Evolutionary conservation across 92 coral and sea anemone species (phyloP), one percentile per base, ranked within the genome.

Genomic region (Montipora capitata): DNA sequence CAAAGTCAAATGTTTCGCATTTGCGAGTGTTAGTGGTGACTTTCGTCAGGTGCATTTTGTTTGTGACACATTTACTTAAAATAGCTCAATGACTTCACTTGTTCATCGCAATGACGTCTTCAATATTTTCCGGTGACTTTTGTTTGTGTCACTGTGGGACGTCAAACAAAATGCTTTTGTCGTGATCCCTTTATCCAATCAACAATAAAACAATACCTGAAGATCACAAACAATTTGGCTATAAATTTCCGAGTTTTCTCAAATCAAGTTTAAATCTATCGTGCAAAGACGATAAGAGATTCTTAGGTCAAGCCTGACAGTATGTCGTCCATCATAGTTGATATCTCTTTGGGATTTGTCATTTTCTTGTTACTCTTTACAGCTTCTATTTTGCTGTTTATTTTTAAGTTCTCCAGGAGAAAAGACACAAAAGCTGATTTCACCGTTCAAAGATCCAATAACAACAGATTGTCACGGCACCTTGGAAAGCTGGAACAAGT

Each of bases 401-500:
- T 69, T 69, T 51, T 45, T 7, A 54, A 7, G 40, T 3, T 16
- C 10, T 45, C 48, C 77, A 68, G 10, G 35, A 69, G 62, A 15
- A 54, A 68, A 40, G 43, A n/a, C 17, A 11, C 11, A 67, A 10
- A 5, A 18, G 0, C 10, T 15, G 68, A 69, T 68, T 68, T 18
- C 2, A 68, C 39, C 51, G 67, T 68, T 15, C 64, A 68, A 3
- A 64, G 40, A 0, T 51, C 54, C 52, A 68, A 4, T 40, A 11
- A 81, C 12, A 18, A 15, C 15, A 73, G 59, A 58, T 16, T 48
- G 35, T 27, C 35, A 27, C 35, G 35, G 35, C 89, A 48, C 10
- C 78, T 85, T 27, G 89, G 89, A 4, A 10, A 8, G 52, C 10
- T 68, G 6, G 89, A 85, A 68, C 82, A 18, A 14, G 89, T 77